Base-by-base conservation (phyloP, 2,113 vertebrate species). In the Colaptes auratus region DNA sequence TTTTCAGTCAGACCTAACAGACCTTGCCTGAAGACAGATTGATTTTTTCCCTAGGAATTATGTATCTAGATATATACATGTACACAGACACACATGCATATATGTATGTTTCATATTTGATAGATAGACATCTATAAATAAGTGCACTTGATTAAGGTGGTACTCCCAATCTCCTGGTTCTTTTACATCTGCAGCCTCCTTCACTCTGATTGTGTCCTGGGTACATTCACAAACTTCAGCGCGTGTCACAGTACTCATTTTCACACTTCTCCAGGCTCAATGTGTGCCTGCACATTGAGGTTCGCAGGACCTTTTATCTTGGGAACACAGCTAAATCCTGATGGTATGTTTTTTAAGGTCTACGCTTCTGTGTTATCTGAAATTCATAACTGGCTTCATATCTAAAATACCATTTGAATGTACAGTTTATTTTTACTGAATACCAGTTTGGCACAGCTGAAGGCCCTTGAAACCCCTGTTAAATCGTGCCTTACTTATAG, bases 261-360 rank as follows among this genome's bases (percentile, higher is more conserved):
- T 48, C 50, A 18, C 1, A 0, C 28, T 73, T 65, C 23, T 50
- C 27, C 1, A 1, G 5, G 55, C 27, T 50, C 52, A 30, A 7
- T 39, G 35, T 9, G 53, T 16, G 24, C 23, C 15, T 74, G 44
- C 10, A 23, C 9, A 5, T 2, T 27, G 39, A 53, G 8, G 10
- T 63, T 70, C 48, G 23, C 23, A 44, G 48, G 59, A 75, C 36
- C 36, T 79, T 82, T 74, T 2, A 1, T n/a, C 44, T 50, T 71
- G 30, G 24, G 25, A 77, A 56, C 44, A 44, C 2, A 56, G 18
- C 21, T 36, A 35, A 65, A 72, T 42, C 48, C 33, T 42, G 18
- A 5, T 39, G 23, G 0, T 64, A 48, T 78, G 63, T 33, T 67
- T 61, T 42, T 6, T 33, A 77, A 73, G n/a, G 31, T 64, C 30